A percentile compares a stretch with the other conserved stretches of the same genome.
These are phyloP conservation scores for Chydorus sphaericus DNA, from an alignment of 2,888 invertebrate species.

Conservation along the genomic window DNA sequence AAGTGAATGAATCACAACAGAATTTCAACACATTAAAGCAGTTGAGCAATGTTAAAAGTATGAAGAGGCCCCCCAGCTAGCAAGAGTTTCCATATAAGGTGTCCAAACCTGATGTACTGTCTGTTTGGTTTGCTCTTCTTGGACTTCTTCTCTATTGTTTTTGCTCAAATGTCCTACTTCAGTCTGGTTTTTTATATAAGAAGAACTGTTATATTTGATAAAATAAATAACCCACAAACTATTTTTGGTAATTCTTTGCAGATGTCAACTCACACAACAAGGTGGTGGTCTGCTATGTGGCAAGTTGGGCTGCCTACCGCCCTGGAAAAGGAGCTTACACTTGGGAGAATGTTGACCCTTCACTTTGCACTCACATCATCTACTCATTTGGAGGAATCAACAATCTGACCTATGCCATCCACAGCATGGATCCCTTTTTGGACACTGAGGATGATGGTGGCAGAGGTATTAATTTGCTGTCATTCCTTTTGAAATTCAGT, in stretches of 20 bases:
- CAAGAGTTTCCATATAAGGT: background rate
- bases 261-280: constrained; percentile 45
- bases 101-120: background rate
- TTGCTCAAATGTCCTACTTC: background rate
- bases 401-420: constrained; percentile 45
- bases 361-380: constrained; percentile 62
- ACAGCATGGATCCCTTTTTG: constrained; percentile 58
- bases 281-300: constrained; percentile 64
- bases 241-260: background rate
- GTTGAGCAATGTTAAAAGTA: too few species aligned
- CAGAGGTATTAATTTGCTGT: constrained; percentile 26
- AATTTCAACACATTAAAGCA: too few species aligned
- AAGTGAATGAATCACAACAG: too few species aligned
- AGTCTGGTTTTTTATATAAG: background rate
- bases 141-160: background rate
- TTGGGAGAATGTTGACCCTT: constrained; percentile 51
- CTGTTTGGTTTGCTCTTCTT: background rate
- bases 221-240: background rate
- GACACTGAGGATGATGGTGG: constrained; percentile 62
- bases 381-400: constrained; percentile 71
- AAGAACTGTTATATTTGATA: too few species aligned
- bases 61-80: background rate
- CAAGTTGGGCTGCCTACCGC: constrained; percentile 64
- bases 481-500: constrained; percentile 28
- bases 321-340: constrained; percentile 46